A percentile compares a stretch with the other conserved stretches of the same genome.
Conservation (phyloP, 1,140 invertebrate genomes). For the Idris sp. region DNA sequence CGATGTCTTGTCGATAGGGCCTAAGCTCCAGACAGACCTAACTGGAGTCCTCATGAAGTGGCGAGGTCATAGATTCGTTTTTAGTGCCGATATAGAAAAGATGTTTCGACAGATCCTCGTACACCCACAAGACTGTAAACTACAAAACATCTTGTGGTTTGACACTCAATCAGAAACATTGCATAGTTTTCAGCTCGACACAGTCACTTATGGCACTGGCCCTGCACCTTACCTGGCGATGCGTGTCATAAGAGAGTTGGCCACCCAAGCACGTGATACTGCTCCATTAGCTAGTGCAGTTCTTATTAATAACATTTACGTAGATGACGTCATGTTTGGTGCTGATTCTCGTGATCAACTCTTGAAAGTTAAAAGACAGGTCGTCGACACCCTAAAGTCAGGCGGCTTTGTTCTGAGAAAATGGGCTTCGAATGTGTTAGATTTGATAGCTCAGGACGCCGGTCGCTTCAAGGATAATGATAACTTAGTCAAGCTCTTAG, state of each 20-base stretch:
- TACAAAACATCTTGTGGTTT: no score
- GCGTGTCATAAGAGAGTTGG: neutral
- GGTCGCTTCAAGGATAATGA: no score
- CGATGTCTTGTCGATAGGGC: no score
- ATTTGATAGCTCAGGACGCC: no score
- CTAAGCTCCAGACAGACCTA: no score
- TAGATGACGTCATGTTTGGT: neutral
- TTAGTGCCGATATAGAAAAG: no score
- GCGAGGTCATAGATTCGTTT: no score
- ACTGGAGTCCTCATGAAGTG: no score
- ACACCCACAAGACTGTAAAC: no score
- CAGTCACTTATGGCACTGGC: conserved; percentile 1
- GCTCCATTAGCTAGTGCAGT: neutral
- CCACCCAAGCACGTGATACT: neutral
- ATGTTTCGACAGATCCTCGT: no score
- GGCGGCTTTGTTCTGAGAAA: neutral
- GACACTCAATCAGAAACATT: no score
- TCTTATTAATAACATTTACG: neutral
- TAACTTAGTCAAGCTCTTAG: no score
- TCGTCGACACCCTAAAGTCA: neutral
- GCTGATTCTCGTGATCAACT: neutral
- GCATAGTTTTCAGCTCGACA: neutral
- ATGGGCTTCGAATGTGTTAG: neutral
- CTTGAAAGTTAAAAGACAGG: neutral
- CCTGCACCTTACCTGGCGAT: neutral